Evolutionary conservation across 2,113 vertebrate species (phyloP).

Genomic region (Empidonax alnorum): DNA sequence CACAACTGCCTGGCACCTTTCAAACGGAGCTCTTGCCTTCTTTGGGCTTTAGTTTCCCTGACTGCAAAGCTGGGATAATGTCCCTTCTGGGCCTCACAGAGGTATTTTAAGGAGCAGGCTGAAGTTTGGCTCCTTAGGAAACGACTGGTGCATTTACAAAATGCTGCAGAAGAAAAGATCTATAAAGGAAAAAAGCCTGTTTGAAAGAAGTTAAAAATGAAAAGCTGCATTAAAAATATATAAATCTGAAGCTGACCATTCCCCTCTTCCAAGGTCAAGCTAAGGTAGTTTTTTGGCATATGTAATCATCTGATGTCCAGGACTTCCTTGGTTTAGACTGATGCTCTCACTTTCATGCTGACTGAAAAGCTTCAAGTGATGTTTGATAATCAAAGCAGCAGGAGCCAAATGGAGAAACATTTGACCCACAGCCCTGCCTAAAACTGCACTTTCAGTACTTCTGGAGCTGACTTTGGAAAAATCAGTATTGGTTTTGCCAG

Average conservation of each 20-base stretch:
- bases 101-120: background rate
- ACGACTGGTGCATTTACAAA: background rate
- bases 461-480: conserved; percentile 17
- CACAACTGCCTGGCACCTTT: background rate
- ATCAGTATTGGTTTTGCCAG: conserved; percentile 26
- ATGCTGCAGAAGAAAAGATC: background rate
- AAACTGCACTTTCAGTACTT: background rate
- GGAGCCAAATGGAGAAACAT: background rate
- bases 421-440: background rate
- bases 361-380: conserved; percentile 16
- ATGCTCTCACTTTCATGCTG: background rate
- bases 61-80: background rate
- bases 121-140: background rate
- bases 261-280: background rate
- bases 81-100: background rate
- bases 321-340: background rate
- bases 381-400: conserved; percentile 20
- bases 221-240: conserved; percentile 9
- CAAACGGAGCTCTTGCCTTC: background rate
- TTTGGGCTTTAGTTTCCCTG: background rate
- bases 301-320: background rate
- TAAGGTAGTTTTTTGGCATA: background rate
- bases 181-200: background rate
- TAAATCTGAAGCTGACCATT: background rate
- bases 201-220: conserved; percentile 7